Evolutionary conservation across 1,140 invertebrate species (phyloP), one percentile per base, ranked within the genome.

Genomic region (Caenorhabditis remanei): DNA sequence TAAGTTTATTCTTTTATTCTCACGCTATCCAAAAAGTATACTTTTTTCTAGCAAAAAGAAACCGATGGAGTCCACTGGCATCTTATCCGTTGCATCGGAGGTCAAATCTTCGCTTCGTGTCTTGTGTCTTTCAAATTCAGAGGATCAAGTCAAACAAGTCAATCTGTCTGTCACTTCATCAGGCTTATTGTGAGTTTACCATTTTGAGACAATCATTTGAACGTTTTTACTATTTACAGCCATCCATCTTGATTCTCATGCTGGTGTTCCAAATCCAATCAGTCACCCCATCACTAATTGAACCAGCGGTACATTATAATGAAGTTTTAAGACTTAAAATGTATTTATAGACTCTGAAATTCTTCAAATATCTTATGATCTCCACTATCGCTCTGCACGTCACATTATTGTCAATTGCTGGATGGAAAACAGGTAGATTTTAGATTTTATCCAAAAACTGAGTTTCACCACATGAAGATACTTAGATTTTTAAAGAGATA

Each of bases 1-100:
- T 79, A 14, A 24, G 71, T 79, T 48, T 32, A 11, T 19, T 3
- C 6, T 19, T 79, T 48, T 32, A 11, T 19, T 3, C 6, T 19
- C 4, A 1, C 46, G 2, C 46, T 71, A 11, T 63, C 24, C n/a
- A 21, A 2, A 13, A 63, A 13, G 3, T 0, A 0, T 4, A 11
- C 0, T 3, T 58, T 8, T 79, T 88, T 91, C 84, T 53, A 93
- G 90, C 87, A 90, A 41, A 79, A 84, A 61, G 67, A 61, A 40
- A 92, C 92, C 6, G 91, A 92, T 89, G 91, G 91, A 58, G 91
- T 92, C n/a, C 91, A 92, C 65, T 93, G 92, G 92, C 91, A 92
- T 85, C 86, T 92, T 21, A 85, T 92, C 24, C 89, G 91, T 48
- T 92, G 91, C 67, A 79, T 92, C 43, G 91, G 91, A 14, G 91